These are phyloP conservation scores for Triplophysa siluroides DNA, from an alignment of 2,113 vertebrate genomes.

Conservation along the genomic window DNA sequence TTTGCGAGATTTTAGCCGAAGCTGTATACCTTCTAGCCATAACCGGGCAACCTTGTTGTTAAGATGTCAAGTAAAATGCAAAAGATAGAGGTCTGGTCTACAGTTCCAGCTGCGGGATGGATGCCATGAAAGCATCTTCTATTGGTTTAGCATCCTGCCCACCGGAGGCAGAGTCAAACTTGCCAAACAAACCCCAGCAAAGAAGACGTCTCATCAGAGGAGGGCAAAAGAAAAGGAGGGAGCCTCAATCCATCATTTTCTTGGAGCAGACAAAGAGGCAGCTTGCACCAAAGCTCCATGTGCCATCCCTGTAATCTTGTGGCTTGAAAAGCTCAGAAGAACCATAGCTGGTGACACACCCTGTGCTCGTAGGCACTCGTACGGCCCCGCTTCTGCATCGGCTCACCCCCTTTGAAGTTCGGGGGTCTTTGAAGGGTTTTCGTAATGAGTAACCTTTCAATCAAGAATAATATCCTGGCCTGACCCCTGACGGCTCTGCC, in stretches of 20 bases:
- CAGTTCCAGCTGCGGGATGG: background rate
- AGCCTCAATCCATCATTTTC: slow-evolving; percentile 38
- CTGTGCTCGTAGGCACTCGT: slow-evolving; percentile 55
- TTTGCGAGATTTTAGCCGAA: background rate
- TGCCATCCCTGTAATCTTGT: slow-evolving; percentile 69
- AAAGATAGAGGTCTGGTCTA: background rate
- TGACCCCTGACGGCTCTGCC: background rate
- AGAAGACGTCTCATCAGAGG: slow-evolving; percentile 22
- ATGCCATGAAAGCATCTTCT: background rate
- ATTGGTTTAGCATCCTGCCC: background rate
- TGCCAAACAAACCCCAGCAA: slow-evolving; percentile 36
- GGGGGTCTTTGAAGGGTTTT: slow-evolving; percentile 62
- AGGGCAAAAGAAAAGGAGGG: background rate
- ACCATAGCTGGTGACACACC: slow-evolving; percentile 65
- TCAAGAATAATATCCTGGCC: slow-evolving; percentile 47
- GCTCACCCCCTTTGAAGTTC: slow-evolving; percentile 58
- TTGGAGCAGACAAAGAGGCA: slow-evolving; percentile 48
- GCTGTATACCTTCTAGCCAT: too few relatives aligned
- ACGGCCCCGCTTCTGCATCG: slow-evolving; percentile 60
- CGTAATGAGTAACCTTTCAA: slow-evolving; percentile 61
- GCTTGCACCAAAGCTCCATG: slow-evolving; percentile 54
- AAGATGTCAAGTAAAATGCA: background rate
- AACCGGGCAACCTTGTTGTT: too few relatives aligned
- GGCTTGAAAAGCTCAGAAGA: slow-evolving; percentile 57
- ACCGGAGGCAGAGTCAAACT: background rate